phyloP scores from a whole-genome alignment of 2,888 invertebrate genomes.

The Aphidoletes aphidimyza region DNA sequence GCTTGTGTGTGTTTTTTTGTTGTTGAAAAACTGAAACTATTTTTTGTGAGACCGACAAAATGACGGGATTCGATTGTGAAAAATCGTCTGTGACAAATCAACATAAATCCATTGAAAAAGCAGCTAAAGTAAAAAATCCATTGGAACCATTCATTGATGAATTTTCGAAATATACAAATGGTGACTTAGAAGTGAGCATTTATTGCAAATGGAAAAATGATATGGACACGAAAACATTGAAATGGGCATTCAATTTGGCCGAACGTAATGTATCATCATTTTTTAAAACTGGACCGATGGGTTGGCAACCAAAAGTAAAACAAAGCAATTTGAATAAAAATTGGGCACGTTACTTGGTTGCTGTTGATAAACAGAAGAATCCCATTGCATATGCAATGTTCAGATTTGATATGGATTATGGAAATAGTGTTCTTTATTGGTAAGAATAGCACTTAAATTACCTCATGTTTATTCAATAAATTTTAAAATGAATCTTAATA shows the following conservation, averaged over 20 bases:
- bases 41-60: neutral
- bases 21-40: neutral
- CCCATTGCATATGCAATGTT: conserved; percentile 80
- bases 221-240: conserved; percentile 63
- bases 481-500: no score
- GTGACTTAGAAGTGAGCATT: conserved; percentile 55
- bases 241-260: conserved; percentile 66
- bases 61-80: conserved; percentile 31
- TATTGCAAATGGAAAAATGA: conserved; percentile 63
- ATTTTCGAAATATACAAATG: conserved; percentile 60
- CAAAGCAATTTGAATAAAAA: conserved; percentile 73
- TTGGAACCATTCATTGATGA: conserved; percentile 60
- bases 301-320: conserved; percentile 76
- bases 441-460: conserved; percentile 62
- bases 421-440: conserved; percentile 77
- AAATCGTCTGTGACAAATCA: conserved; percentile 25
- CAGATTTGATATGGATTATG: conserved; percentile 78
- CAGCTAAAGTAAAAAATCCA: conserved; percentile 63
- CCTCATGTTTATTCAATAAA: no score
- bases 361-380: conserved; percentile 64
- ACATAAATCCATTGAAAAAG: conserved; percentile 64
- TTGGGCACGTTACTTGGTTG: conserved; percentile 74
- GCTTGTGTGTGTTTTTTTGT: no score
- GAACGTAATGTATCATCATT: conserved; percentile 64
- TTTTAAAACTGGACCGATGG: conserved; percentile 66